Conservation (phyloP, 2,888 invertebrate genomes). For the Watsonalla cultraria region DNA sequence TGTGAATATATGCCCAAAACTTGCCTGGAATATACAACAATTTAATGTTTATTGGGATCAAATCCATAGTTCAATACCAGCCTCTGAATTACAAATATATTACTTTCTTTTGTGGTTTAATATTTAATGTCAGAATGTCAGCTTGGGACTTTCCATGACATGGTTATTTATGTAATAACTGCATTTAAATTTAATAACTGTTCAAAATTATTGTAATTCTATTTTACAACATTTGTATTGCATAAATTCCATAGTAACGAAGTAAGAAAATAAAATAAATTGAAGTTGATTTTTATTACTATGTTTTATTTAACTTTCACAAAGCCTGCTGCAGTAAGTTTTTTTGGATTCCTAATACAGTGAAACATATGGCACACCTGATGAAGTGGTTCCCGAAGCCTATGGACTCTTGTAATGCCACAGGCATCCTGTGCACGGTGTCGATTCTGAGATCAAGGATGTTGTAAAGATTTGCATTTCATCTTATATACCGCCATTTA, state of each 20-base stretch:
- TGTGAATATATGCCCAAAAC: constrained; percentile 58
- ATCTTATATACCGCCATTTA: too few relatives aligned
- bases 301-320: constrained; percentile 24
- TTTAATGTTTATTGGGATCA: constrained; percentile 50
- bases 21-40: constrained; percentile 57
- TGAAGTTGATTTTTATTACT: constrained; percentile 70
- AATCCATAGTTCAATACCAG: constrained; percentile 52
- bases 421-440: too few relatives aligned
- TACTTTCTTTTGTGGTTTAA: constrained; percentile 21
- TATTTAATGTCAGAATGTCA: too few relatives aligned
- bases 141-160: constrained; percentile 65
- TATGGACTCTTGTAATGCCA: too few relatives aligned
- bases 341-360: too few relatives aligned
- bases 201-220: constrained; percentile 68
- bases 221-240: constrained; percentile 74
- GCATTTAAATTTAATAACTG: constrained; percentile 75
- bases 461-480: too few relatives aligned
- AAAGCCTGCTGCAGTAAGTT: too few relatives aligned
- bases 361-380: too few relatives aligned
- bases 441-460: too few relatives aligned
- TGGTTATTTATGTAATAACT: constrained; percentile 53
- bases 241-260: constrained; percentile 71
- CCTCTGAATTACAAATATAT: constrained; percentile 47
- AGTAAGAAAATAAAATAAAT: constrained; percentile 72
- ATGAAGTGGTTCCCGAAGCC: too few relatives aligned